Percentiles rank a stretch among this genome's conserved stretches.
phyloP scores from a whole-genome alignment of 1,140 invertebrate genomes.

The Probaryconus sp. region DNA sequence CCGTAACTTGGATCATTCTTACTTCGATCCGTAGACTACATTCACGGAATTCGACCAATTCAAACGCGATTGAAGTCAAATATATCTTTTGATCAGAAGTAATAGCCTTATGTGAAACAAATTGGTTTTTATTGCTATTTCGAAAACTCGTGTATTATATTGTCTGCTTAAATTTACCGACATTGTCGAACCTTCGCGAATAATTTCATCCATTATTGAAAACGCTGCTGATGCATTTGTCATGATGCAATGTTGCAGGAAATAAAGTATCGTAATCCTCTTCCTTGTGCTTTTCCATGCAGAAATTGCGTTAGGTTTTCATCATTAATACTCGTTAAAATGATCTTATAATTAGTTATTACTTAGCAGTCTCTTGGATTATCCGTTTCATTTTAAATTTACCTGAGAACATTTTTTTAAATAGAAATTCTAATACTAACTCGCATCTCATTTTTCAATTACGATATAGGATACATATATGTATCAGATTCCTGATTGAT shows the following conservation, averaged over 20 bases:
- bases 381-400: too few relatives aligned
- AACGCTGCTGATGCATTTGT: not conserved
- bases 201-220: slow-evolving; percentile 25
- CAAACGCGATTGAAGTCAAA: slow-evolving; percentile 48
- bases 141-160: slow-evolving; percentile 32
- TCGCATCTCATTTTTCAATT: too few relatives aligned
- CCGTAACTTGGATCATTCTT: slow-evolving; percentile 43
- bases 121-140: slow-evolving; percentile 56
- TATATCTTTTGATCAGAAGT: slow-evolving; percentile 54
- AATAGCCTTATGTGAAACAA: slow-evolving; percentile 55
- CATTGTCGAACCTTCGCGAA: slow-evolving; percentile 6
- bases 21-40: slow-evolving; percentile 33
- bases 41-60: slow-evolving; percentile 55
- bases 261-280: too few relatives aligned
- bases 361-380: too few relatives aligned
- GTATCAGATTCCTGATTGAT: too few relatives aligned
- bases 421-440: too few relatives aligned
- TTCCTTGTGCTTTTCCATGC: too few relatives aligned
- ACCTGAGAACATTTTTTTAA: too few relatives aligned
- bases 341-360: too few relatives aligned
- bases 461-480: too few relatives aligned
- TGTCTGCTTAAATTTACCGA: slow-evolving; percentile 30
- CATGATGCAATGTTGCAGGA: slow-evolving; percentile 3
- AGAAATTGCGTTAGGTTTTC: too few relatives aligned
- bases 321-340: too few relatives aligned